phyloP scores from a whole-genome alignment of 2,797 vertebrate genomes.

The Lophius americanus region DNA sequence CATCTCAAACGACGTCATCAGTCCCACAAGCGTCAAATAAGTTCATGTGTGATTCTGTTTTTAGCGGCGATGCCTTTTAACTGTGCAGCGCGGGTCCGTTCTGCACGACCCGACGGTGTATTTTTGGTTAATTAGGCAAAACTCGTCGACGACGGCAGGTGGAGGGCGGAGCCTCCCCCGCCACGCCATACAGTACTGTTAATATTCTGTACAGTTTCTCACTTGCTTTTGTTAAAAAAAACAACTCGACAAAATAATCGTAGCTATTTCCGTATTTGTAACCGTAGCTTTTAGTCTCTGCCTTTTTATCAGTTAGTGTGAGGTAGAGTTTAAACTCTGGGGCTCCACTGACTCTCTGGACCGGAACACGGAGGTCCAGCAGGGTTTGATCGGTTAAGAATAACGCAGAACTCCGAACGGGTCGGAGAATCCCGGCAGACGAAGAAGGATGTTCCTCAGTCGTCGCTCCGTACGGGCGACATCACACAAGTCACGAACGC shows the following conservation, averaged over 20 bases:
- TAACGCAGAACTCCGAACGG: conserved; percentile 58
- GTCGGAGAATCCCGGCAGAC: conserved; percentile 32
- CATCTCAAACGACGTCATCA: conserved; percentile 1
- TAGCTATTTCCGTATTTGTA: conserved; percentile 63
- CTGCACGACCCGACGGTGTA: conserved; percentile 65
- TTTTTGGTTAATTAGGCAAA: conserved; percentile 65
- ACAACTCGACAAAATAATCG: conserved; percentile 24
- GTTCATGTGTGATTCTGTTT: neutral
- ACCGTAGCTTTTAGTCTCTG: conserved; percentile 68
- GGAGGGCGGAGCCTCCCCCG: conserved; percentile 35
- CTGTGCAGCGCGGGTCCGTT: conserved; percentile 51
- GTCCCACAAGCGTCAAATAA: neutral
- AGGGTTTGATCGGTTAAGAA: conserved; percentile 48
- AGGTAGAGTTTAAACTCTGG: conserved; percentile 58
- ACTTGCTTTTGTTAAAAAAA: conserved; percentile 64
- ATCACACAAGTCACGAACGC: conserved; percentile 22
- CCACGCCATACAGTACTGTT: conserved; percentile 61
- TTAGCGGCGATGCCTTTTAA: conserved; percentile 20
- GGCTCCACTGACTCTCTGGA: conserved; percentile 58
- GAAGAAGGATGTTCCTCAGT: conserved; percentile 33
- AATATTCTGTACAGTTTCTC: conserved; percentile 72
- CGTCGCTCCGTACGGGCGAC: conserved; percentile 26
- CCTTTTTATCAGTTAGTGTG: conserved; percentile 50
- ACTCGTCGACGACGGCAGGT: conserved; percentile 39
- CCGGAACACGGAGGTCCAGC: conserved; percentile 72